phyloP scores from a whole-genome alignment of 1,140 invertebrate genomes.

The Apis florea region DNA sequence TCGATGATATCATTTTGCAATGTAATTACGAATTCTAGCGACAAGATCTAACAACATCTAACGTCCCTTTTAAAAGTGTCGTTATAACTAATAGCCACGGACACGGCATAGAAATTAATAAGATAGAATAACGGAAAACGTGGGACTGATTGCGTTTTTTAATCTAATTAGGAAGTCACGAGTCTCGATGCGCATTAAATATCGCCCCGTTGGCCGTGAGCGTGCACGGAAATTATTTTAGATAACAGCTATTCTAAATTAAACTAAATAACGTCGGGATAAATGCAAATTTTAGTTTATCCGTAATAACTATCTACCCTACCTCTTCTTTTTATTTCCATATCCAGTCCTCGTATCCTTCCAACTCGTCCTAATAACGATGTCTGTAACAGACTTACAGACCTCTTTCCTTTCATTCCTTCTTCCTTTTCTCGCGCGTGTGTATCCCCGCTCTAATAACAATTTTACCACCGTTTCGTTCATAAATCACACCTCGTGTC shows the following conservation, averaged over 20 bases:
- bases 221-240: conserved; percentile 35
- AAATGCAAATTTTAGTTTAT: conserved; percentile 45
- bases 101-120: no score
- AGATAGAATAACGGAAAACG: neutral
- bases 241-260: conserved; percentile 29
- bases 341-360: no score
- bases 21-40: no score
- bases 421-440: conserved; percentile 17
- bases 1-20: no score
- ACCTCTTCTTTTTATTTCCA: no score
- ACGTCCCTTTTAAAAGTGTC: no score
- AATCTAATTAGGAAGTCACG: conserved; percentile 19
- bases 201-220: neutral
- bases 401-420: conserved; percentile 7
- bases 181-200: conserved; percentile 1
- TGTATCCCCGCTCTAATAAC: conserved; percentile 21
- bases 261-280: conserved; percentile 28
- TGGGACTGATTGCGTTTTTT: conserved; percentile 8
- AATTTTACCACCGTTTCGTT: conserved; percentile 18
- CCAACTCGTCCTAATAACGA: no score
- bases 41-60: no score
- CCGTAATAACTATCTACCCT: no score
- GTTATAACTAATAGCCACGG: no score
- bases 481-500: conserved; percentile 26
- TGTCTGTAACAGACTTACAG: conserved; percentile 26